Evolutionary conservation across 1,140 invertebrate species (phyloP).

Genomic region (Zaprionus vittiger): DNA sequence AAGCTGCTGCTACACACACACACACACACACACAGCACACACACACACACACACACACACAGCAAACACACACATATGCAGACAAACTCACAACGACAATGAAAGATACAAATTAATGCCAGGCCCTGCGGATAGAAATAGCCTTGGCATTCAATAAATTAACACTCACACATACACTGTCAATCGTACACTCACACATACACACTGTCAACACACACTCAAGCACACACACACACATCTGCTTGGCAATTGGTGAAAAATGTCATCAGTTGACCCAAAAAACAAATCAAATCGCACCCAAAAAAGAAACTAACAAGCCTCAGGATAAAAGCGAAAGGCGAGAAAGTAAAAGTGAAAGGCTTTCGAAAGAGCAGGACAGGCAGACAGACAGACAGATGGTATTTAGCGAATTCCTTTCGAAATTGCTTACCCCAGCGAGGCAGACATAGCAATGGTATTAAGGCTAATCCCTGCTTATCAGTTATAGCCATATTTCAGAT

Average conservation of each 20-base stretch:
- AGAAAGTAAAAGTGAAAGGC: conserved; percentile 23
- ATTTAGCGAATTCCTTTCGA: conserved; percentile 4
- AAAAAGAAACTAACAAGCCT: conserved; percentile 21
- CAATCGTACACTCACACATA: background rate
- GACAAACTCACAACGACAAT: conserved; percentile 2
- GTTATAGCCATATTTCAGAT: background rate
- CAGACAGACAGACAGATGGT: background rate
- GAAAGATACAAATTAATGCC: conserved; percentile 19
- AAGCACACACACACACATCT: background rate
- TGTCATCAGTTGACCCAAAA: conserved; percentile 49
- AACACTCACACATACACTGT: background rate
- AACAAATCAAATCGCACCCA: conserved; percentile 31
- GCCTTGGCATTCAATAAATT: conserved; percentile 17
- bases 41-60: conserved; percentile 2
- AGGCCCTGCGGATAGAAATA: conserved; percentile 21
- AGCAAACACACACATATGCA: background rate
- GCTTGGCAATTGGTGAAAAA: conserved; percentile 56
- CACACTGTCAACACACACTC: background rate
- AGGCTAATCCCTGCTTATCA: conserved; percentile 4
- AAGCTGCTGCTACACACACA: conserved; percentile 26
- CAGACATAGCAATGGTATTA: background rate
- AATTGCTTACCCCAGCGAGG: background rate
- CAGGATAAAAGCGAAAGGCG: conserved; percentile 15
- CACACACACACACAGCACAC: background rate
- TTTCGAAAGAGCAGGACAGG: background rate